Conservation (phyloP, 2,797 vertebrate species). For the Lepus townsendii region DNA sequence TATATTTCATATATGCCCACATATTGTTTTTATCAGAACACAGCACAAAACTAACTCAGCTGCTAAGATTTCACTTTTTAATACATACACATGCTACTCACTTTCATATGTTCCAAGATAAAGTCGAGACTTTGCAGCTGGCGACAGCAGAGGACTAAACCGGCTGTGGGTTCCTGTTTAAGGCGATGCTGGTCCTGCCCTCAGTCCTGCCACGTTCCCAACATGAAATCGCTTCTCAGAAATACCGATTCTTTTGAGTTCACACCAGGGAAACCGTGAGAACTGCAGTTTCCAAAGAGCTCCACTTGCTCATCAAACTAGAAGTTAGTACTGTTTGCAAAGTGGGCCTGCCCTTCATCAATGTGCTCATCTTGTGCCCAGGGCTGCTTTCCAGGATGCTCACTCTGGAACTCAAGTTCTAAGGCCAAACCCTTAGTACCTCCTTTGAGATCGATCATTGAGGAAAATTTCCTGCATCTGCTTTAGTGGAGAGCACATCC, state of each 20-base stretch:
- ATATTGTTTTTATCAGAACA: not conserved
- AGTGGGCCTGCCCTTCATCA: not conserved
- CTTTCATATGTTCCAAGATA: not conserved
- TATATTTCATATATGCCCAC: not conserved
- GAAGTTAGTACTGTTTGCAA: not conserved
- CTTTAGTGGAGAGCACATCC: not conserved
- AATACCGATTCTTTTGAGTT: not conserved
- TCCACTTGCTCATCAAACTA: not conserved
- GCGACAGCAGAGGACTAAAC: not conserved
- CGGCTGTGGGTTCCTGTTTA: not conserved
- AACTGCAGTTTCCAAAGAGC: not conserved
- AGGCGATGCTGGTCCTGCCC: not conserved
- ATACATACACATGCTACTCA: not conserved
- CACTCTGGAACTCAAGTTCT: not conserved
- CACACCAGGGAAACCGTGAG: not conserved
- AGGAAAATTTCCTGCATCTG: not conserved
- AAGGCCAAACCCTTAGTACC: not conserved
- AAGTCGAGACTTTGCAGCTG: not conserved
- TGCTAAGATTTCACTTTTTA: constrained; percentile 42
- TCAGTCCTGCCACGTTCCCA: not conserved
- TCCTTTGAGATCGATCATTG: not conserved
- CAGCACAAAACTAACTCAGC: not conserved
- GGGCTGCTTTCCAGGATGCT: not conserved
- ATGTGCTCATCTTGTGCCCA: not conserved
- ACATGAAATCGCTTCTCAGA: not conserved